A percentile compares a stretch with the other conserved stretches of the same genome.
phyloP scores from a whole-genome alignment of 1,140 invertebrate species.

The Oncopodura yosiiana region DNA sequence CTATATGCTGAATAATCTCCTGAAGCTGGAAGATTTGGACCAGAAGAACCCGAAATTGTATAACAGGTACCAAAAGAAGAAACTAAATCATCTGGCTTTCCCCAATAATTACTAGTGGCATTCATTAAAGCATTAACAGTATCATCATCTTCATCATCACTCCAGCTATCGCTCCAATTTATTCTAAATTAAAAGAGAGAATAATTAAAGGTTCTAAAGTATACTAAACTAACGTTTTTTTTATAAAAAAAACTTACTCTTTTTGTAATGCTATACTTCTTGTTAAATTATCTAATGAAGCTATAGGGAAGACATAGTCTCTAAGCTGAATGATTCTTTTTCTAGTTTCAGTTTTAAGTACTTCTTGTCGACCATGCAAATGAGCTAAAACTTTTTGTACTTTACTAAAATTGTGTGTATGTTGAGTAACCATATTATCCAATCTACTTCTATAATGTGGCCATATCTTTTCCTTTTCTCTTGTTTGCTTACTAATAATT shows the following conservation, averaged over 20 bases:
- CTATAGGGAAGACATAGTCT: constrained; percentile 32
- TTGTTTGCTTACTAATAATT: constrained; percentile 14
- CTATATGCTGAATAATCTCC: constrained; percentile 68
- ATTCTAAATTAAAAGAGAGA: constrained; percentile 43
- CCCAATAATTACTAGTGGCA: constrained; percentile 63
- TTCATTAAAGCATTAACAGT: constrained; percentile 62
- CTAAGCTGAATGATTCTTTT: constrained; percentile 27
- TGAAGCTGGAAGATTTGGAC: constrained; percentile 60
- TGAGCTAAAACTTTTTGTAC: constrained; percentile 7
- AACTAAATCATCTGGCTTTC: constrained; percentile 52
- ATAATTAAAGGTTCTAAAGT: constrained; percentile 34
- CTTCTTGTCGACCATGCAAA: constrained; percentile 10
- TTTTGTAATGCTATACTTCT: constrained; percentile 2
- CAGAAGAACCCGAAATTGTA: constrained; percentile 54
- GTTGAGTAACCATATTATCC: constrained; percentile 25
- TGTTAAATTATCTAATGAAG: constrained; percentile 6
- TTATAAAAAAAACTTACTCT: too few relatives aligned
- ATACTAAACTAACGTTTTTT: neutral
- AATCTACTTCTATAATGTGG: constrained; percentile 28
- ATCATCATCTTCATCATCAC: constrained; percentile 48
- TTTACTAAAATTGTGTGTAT: constrained; percentile 17
- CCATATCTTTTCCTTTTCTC: constrained; percentile 21
- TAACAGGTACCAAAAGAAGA: constrained; percentile 52
- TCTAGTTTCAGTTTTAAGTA: constrained; percentile 23
- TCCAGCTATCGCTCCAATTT: constrained; percentile 8